phyloP scores from a whole-genome alignment of 2,888 invertebrate species.

The Melieria omissa region DNA sequence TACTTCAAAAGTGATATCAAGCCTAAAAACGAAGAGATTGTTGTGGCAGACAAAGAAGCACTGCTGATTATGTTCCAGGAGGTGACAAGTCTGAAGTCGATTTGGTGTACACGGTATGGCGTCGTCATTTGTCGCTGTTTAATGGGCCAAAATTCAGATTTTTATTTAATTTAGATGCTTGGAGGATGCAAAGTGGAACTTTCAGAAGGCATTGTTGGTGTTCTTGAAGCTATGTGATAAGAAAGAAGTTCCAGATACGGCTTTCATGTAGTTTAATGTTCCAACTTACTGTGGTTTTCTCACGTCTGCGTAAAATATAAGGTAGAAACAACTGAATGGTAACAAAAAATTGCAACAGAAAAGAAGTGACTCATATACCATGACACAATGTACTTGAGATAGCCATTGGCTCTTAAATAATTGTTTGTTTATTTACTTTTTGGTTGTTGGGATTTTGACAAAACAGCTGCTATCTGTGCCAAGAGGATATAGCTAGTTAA shows the following conservation, averaged over 20 bases:
- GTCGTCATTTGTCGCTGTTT: neutral
- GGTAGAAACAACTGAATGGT: too few relatives aligned
- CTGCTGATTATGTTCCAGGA: constrained; percentile 57
- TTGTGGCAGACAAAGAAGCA: constrained; percentile 52
- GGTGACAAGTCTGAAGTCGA: constrained; percentile 54
- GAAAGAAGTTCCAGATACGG: constrained; percentile 53
- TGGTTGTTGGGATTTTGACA: too few relatives aligned
- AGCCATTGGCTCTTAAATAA: too few relatives aligned
- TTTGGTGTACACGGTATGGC: constrained; percentile 56
- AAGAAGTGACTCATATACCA: too few relatives aligned
- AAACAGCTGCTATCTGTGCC: too few relatives aligned
- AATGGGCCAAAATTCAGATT: neutral
- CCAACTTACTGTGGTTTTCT: too few relatives aligned
- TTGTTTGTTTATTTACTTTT: too few relatives aligned
- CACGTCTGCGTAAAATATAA: too few relatives aligned
- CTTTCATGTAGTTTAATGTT: constrained; percentile 43
- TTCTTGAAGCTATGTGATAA: constrained; percentile 49
- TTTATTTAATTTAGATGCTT: constrained; percentile 49
- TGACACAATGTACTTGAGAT: too few relatives aligned
- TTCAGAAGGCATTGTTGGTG: constrained; percentile 49
- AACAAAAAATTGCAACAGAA: too few relatives aligned
- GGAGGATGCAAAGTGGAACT: constrained; percentile 58
- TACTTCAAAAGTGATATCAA: constrained; percentile 44
- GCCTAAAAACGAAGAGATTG: constrained; percentile 39
- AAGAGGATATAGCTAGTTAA: too few relatives aligned